Conservation (phyloP, 2,888 invertebrate species). For the Aphidoletes aphidimyza region DNA sequence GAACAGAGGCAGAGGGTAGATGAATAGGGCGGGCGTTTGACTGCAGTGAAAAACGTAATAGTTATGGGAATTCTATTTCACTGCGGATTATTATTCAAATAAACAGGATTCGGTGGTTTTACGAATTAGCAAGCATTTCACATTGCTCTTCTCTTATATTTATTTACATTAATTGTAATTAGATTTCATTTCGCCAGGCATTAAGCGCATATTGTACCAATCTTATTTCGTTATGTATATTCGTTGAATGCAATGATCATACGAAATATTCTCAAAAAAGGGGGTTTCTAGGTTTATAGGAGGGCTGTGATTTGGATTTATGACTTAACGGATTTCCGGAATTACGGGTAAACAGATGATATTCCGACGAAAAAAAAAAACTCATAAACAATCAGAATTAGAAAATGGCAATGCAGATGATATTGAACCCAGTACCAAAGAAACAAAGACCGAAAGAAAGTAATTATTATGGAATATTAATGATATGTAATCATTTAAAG, state of each 20-base stretch:
- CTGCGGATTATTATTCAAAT: background rate
- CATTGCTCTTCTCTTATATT: background rate
- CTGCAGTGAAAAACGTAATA: no score
- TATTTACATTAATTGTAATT: conserved; percentile 35
- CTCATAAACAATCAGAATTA: background rate
- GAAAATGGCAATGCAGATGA: background rate
- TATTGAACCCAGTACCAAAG: background rate
- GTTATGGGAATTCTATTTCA: background rate
- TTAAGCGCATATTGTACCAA: no score
- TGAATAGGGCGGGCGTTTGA: no score
- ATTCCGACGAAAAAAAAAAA: no score
- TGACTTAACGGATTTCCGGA: no score
- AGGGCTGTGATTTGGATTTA: no score
- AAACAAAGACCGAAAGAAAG: background rate
- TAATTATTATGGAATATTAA: background rate
- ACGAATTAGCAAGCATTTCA: background rate
- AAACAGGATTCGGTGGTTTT: background rate
- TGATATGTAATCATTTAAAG: background rate
- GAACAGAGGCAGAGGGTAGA: no score
- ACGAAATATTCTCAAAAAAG: no score
- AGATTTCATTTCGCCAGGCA: background rate
- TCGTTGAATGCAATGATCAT: no score
- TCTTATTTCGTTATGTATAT: no score
- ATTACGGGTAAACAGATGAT: no score
- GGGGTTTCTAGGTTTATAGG: no score